Percentiles rank a stretch among this genome's conserved stretches.
Evolutionary conservation across 2,113 vertebrate genomes (phyloP).

Genomic region (Scopus umbretta): DNA sequence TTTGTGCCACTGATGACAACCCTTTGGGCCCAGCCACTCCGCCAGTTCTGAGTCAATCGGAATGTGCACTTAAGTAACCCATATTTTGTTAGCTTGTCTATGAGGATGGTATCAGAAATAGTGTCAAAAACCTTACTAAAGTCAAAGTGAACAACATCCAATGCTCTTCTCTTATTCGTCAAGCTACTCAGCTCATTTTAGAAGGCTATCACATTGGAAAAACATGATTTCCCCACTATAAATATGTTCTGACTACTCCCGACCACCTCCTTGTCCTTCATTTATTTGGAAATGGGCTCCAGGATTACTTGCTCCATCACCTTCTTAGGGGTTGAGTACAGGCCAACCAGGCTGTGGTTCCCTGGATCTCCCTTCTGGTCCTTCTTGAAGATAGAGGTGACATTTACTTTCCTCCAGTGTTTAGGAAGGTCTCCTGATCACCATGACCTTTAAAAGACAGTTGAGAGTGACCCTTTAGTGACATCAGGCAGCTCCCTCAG

Average conservation of each 20-base stretch:
- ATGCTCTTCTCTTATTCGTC: neutral
- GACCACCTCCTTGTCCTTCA: neutral
- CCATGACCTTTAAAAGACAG: neutral
- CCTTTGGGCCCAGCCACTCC: neutral
- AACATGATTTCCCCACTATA: neutral
- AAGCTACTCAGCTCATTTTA: neutral
- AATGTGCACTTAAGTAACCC: neutral
- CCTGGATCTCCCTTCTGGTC: neutral
- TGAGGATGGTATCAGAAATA: neutral
- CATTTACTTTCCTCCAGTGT: neutral
- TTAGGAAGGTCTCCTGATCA: neutral
- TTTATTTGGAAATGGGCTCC: neutral
- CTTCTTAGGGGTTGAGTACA: neutral
- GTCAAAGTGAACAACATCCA: neutral
- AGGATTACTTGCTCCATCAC: neutral
- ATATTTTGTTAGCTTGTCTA: neutral
- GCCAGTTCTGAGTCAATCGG: neutral
- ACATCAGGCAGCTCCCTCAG: neutral
- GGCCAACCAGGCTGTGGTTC: neutral
- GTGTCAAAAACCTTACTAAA: neutral
- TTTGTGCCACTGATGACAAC: neutral
- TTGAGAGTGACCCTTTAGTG: too few relatives aligned
- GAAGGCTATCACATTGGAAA: neutral
- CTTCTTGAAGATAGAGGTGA: neutral
- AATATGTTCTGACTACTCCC: neutral